A percentile compares a stretch with the other conserved stretches of the same genome.
Evolutionary conservation across 2,888 invertebrate species (phyloP).

Genomic region (Alsophila aescularia): DNA sequence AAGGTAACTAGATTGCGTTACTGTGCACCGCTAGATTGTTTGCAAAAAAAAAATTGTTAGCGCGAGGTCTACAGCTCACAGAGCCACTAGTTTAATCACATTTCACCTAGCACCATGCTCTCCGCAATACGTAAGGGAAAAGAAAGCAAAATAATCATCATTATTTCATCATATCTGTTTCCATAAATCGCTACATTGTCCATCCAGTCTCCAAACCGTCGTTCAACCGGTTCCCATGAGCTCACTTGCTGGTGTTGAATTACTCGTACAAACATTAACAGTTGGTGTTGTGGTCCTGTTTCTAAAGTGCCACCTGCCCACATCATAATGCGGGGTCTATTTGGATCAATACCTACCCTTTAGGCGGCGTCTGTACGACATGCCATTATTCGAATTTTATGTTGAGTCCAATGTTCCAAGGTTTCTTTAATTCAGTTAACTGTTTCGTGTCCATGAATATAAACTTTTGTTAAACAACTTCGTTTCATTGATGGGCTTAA

Average conservation of each 20-base stretch:
- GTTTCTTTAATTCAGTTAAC: neutral
- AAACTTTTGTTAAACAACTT: no score
- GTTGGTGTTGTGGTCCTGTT: conserved; percentile 4
- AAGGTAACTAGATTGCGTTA: no score
- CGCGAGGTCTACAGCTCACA: no score
- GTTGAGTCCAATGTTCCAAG: neutral
- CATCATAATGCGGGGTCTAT: conserved; percentile 10
- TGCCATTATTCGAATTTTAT: neutral
- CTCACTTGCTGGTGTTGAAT: conserved; percentile 2
- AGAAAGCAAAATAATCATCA: neutral
- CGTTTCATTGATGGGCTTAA: no score
- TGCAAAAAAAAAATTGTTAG: no score
- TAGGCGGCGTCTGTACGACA: conserved; percentile 1
- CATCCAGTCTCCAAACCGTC: neutral
- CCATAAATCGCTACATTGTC: neutral
- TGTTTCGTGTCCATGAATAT: no score
- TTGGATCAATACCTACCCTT: conserved; percentile 11
- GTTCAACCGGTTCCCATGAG: conserved; percentile 1
- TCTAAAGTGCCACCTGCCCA: conserved; percentile 16
- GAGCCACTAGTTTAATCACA: no score
- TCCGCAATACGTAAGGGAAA: no score
- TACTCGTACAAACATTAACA: no score
- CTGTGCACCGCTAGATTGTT: no score
- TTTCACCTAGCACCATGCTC: no score
- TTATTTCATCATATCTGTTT: neutral